phyloP scores from a whole-genome alignment of 2,888 invertebrate species.

The Drosophila nigricruria region DNA sequence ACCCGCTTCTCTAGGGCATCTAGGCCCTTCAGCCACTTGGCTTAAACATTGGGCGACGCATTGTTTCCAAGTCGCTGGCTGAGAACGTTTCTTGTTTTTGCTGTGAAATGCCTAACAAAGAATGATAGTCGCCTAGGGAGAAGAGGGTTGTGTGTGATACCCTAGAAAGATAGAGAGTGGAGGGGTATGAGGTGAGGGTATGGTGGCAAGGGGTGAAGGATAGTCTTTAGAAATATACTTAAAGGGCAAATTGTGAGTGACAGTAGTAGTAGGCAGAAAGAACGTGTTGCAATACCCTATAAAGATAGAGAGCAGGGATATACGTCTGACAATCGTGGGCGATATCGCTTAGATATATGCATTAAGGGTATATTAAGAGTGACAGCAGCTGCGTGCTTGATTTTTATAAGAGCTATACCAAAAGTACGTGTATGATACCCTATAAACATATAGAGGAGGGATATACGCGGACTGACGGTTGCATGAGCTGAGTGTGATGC shows the following conservation, averaged over 20 bases:
- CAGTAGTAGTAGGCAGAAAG: background rate
- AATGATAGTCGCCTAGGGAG: conserved; percentile 15
- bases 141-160: conserved; percentile 12
- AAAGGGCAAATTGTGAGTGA: background rate
- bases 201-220: background rate
- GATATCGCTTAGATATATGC: background rate
- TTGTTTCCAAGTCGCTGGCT: conserved; percentile 56
- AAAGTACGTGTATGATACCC: too few relatives aligned
- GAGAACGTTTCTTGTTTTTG: conserved; percentile 19
- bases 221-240: background rate
- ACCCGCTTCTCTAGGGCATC: background rate
- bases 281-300: conserved; percentile 1
- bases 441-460: too few relatives aligned
- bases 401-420: too few relatives aligned
- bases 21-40: conserved; percentile 37
- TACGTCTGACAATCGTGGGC: background rate
- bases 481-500: too few relatives aligned
- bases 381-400: background rate
- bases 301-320: background rate
- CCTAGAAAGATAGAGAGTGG: background rate
- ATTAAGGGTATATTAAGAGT: background rate
- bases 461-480: too few relatives aligned
- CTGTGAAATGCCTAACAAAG: conserved; percentile 32
- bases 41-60: conserved; percentile 19
- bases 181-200: background rate